phyloP scores from a whole-genome alignment of 2,888 invertebrate genomes.

The Orchesellides sinensis region DNA sequence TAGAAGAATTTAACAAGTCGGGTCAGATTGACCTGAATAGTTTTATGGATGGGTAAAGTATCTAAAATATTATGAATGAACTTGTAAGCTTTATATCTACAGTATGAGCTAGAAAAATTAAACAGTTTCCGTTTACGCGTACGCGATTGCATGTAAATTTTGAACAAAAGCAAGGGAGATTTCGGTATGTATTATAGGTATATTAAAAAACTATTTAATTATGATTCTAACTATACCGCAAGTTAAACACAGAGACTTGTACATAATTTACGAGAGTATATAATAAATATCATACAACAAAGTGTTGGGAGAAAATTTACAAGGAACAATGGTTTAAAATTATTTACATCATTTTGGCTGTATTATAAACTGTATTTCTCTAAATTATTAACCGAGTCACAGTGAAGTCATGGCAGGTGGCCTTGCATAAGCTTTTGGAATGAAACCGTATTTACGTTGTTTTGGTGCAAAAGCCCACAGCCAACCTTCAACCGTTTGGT shows the following conservation, averaged over 20 bases:
- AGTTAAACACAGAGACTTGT: slow-evolving; percentile 4
- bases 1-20: slow-evolving; percentile 45
- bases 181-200: not conserved
- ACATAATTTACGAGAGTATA: slow-evolving; percentile 4
- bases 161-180: not conserved
- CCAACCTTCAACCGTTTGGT: slow-evolving; percentile 97
- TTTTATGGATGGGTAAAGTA: slow-evolving; percentile 53
- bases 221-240: not conserved
- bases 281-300: not conserved
- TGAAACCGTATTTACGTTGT: slow-evolving; percentile 94
- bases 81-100: no score
- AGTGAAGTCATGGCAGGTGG: slow-evolving; percentile 95
- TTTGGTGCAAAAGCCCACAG: slow-evolving; percentile 93
- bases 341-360: no score
- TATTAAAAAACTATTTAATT: not conserved
- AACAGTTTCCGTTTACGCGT: no score
- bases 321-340: no score
- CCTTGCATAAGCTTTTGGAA: slow-evolving; percentile 95
- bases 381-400: slow-evolving; percentile 75
- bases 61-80: slow-evolving; percentile 17
- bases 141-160: no score
- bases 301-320: no score
- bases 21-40: slow-evolving; percentile 49
- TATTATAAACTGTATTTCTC: slow-evolving; percentile 13
- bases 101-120: no score